Conservation (phyloP, 1,140 invertebrate species). For the Brachionus manjavacas region DNA sequence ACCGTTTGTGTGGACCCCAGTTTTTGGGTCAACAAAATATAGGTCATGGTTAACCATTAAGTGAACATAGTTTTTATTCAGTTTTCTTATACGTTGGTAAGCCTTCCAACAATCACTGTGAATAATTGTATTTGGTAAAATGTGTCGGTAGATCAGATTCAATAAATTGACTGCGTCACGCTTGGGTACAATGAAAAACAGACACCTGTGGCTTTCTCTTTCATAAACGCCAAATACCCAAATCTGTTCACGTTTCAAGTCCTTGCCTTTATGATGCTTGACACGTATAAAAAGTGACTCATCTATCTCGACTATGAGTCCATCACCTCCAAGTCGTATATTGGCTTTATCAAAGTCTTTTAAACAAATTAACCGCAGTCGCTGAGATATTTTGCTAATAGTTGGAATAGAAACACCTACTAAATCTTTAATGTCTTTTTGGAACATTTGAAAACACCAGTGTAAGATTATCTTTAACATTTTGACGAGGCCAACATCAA, state of each 20-base stretch:
- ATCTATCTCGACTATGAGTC: not conserved
- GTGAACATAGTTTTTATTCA: no score
- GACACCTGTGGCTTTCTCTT: not conserved
- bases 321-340: not conserved
- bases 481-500: constrained; percentile 4
- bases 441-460: constrained; percentile 4
- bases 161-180: not conserved
- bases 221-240: not conserved
- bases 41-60: no score
- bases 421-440: not conserved
- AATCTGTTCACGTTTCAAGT: not conserved
- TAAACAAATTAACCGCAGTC: not conserved
- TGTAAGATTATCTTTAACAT: constrained; percentile 1
- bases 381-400: constrained; percentile 1
- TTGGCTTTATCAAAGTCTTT: not conserved
- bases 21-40: no score
- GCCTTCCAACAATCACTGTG: not conserved
- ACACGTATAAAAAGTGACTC: not conserved
- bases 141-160: not conserved
- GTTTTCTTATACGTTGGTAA: no score
- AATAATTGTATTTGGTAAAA: not conserved
- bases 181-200: not conserved
- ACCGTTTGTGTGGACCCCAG: no score
- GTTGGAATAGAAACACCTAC: not conserved
- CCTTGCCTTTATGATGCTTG: not conserved